A percentile compares a stretch with the other conserved stretches of the same genome.
phyloP scores from a whole-genome alignment of 92 coral and sea anemone species.

The Palythoa heliodiscus region DNA sequence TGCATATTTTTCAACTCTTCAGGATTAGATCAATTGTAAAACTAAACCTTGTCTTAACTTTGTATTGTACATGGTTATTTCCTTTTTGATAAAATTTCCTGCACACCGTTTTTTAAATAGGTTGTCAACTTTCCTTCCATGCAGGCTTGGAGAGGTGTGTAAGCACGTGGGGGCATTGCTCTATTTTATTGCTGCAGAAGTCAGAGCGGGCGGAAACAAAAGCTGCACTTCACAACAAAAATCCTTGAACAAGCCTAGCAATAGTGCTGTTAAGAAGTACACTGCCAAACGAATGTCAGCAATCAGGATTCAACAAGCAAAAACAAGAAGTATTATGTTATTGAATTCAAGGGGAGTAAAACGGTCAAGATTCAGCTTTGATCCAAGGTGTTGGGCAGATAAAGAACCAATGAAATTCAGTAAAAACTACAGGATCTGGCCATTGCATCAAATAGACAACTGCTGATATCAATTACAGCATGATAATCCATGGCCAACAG shows the following conservation, averaged over 20 bases:
- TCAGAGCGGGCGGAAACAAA: slow-evolving; percentile 35
- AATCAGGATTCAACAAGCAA: slow-evolving; percentile 27
- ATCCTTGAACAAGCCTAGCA: slow-evolving; percentile 2
- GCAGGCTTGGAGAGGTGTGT: slow-evolving; percentile 38
- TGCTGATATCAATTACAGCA: no score
- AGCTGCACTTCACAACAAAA: slow-evolving; percentile 25
- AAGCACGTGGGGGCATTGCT: slow-evolving; percentile 42
- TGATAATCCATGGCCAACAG: no score
- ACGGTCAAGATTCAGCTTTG: slow-evolving; percentile 12
- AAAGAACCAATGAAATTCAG: slow-evolving; percentile 32
- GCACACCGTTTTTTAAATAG: no score
- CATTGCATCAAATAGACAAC: slow-evolving; percentile 37
- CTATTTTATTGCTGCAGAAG: slow-evolving; percentile 10
- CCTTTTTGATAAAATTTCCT: no score
- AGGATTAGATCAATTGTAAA: no score
- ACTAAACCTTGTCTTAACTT: no score
- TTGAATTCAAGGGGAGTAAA: slow-evolving; percentile 1
- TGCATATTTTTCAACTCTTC: no score
- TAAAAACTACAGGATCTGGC: slow-evolving; percentile 6
- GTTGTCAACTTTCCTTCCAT: no score
- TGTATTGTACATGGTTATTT: no score
- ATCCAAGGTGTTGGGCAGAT: slow-evolving; percentile 26
- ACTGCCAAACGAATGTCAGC: slow-evolving; percentile 14
- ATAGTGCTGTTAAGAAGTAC: background rate
- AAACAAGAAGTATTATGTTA: slow-evolving; percentile 8